These are phyloP conservation scores for Agonopterix arenella DNA, from an alignment of 2,888 invertebrate species.

Conservation along the genomic window DNA sequence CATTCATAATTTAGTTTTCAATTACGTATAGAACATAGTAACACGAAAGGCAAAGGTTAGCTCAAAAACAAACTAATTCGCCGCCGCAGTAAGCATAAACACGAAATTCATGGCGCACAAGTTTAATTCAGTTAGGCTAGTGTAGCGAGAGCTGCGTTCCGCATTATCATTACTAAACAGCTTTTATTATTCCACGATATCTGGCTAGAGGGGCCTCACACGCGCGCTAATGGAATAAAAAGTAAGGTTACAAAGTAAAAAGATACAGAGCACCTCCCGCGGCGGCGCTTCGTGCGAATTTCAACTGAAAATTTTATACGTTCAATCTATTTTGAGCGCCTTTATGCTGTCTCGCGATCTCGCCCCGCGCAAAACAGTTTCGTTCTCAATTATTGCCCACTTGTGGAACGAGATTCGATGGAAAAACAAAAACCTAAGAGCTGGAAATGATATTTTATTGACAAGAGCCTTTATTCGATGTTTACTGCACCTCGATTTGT, in stretches of 20 bases:
- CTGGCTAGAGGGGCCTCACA: conserved; percentile 72
- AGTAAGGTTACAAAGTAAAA: conserved; percentile 76
- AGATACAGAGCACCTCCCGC: conserved; percentile 72
- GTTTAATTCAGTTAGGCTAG: conserved; percentile 65
- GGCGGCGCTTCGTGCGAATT: conserved; percentile 70
- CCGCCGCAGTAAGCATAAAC: conserved; percentile 47
- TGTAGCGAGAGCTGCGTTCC: conserved; percentile 55
- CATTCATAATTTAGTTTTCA: conserved; percentile 21
- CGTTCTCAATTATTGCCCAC: conserved; percentile 77
- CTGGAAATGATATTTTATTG: conserved; percentile 74
- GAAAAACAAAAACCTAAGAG: conserved; percentile 65
- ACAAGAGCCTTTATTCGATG: conserved; percentile 68
- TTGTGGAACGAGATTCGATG: conserved; percentile 71
- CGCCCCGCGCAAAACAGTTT: conserved; percentile 68
- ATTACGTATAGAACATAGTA: conserved; percentile 9
- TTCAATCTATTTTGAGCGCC: conserved; percentile 75
- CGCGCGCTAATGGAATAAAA: conserved; percentile 76
- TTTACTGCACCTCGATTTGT: conserved; percentile 71
- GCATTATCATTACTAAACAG: conserved; percentile 74
- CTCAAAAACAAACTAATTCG: conserved; percentile 43
- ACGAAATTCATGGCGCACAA: conserved; percentile 49
- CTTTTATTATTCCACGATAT: conserved; percentile 75
- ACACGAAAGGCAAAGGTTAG: conserved; percentile 27
- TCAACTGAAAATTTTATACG: conserved; percentile 75
- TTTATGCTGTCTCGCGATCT: conserved; percentile 71